Percentiles rank a stretch among this genome's conserved stretches.
Evolutionary conservation across 1,140 invertebrate genomes (phyloP).

Genomic region (Hyles euphorbiae): DNA sequence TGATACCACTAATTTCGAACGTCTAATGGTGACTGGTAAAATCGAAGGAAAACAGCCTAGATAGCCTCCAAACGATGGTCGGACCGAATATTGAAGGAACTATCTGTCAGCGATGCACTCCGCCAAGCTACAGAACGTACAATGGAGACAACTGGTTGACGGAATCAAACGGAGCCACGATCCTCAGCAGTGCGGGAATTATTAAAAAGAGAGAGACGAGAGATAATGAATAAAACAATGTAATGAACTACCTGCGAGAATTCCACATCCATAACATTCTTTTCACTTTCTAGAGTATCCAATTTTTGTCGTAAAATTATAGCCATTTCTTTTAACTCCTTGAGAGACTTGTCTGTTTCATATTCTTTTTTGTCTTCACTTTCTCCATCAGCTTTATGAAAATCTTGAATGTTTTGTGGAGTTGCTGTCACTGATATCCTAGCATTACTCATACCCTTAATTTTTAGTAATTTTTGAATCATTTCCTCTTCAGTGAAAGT

Average conservation of each 20-base stretch:
- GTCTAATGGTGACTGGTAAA: too few relatives aligned
- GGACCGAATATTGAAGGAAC: too few relatives aligned
- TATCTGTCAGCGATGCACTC: too few relatives aligned
- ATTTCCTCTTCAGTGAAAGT: slow-evolving; percentile 28
- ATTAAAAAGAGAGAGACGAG: too few relatives aligned
- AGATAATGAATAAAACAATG: too few relatives aligned
- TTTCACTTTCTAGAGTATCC: slow-evolving; percentile 55
- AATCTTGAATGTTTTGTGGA: neutral
- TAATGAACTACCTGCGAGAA: slow-evolving; percentile 46
- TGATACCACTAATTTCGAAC: too few relatives aligned
- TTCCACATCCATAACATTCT: slow-evolving; percentile 62
- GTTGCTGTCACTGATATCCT: neutral
- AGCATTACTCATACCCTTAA: slow-evolving; percentile 22
- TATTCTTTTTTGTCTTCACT: slow-evolving; percentile 19
- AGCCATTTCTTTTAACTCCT: slow-evolving; percentile 56
- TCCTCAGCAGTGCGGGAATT: too few relatives aligned
- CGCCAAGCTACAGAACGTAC: too few relatives aligned
- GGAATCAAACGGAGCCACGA: too few relatives aligned
- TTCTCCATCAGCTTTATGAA: neutral
- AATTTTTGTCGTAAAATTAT: slow-evolving; percentile 56
- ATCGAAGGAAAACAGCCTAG: too few relatives aligned
- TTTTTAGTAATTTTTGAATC: slow-evolving; percentile 33
- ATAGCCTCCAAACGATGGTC: too few relatives aligned
- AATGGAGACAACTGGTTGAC: too few relatives aligned
- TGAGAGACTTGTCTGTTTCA: slow-evolving; percentile 44